Evolutionary conservation across 2,888 invertebrate genomes (phyloP).

Genomic region (Coenonympha arcania): DNA sequence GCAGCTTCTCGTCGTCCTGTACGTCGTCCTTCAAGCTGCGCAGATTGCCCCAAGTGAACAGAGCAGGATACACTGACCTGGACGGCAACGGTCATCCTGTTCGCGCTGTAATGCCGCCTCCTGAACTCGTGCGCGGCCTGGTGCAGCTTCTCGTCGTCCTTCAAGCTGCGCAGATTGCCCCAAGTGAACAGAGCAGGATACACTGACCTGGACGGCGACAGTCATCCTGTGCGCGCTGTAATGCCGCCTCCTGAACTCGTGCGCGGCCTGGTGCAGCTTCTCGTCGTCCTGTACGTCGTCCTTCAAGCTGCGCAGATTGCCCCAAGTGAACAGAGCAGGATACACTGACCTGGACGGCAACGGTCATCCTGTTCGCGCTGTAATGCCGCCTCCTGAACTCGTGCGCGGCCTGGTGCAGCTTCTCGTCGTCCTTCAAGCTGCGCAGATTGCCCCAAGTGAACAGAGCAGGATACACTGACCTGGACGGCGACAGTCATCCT

Average conservation of each 20-base stretch:
- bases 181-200: neutral
- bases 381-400: slow-evolving; percentile 85
- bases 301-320: neutral
- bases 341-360: slow-evolving; percentile 81
- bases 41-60: neutral
- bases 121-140: slow-evolving; percentile 81
- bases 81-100: slow-evolving; percentile 74
- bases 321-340: neutral
- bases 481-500: slow-evolving; percentile 91
- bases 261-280: slow-evolving; percentile 64
- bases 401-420: slow-evolving; percentile 79
- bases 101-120: slow-evolving; percentile 85
- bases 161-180: neutral
- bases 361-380: slow-evolving; percentile 89
- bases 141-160: slow-evolving; percentile 5
- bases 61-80: neutral
- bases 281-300: neutral
- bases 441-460: slow-evolving; percentile 90
- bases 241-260: slow-evolving; percentile 82
- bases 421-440: slow-evolving; percentile 78
- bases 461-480: slow-evolving; percentile 48
- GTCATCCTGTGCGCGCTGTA: slow-evolving; percentile 93
- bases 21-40: neutral
- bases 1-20: neutral
- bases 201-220: slow-evolving; percentile 78